phyloP scores from a whole-genome alignment of 2,888 invertebrate species.

The Himalopsyche kuldschensis region DNA sequence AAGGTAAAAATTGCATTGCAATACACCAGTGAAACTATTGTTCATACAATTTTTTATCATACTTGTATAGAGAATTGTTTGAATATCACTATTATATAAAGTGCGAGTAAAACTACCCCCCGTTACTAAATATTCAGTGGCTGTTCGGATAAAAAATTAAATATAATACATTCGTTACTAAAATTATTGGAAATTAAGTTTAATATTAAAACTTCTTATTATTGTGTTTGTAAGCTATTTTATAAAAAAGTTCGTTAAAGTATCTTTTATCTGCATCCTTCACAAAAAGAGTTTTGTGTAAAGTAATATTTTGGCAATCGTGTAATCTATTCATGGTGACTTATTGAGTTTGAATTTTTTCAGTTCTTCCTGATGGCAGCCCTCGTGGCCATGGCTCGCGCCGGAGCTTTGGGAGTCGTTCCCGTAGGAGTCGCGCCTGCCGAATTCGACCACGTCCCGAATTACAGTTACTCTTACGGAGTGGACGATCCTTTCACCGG shows the following conservation, averaged over 20 bases:
- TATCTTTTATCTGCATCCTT: too few species aligned
- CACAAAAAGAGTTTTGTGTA: too few species aligned
- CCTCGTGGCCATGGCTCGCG: slow-evolving; percentile 48
- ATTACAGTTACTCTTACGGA: slow-evolving; percentile 57
- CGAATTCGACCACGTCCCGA: slow-evolving; percentile 46
- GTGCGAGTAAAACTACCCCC: background rate
- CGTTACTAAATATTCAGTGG: background rate
- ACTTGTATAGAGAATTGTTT: background rate
- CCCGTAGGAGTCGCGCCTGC: slow-evolving; percentile 42
- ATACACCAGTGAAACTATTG: background rate
- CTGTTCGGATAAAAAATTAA: too few species aligned
- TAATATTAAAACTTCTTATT: too few species aligned
- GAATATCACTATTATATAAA: background rate
- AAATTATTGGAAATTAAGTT: too few species aligned
- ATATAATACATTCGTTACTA: too few species aligned
- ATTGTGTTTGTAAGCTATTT: too few species aligned
- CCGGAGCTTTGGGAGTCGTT: slow-evolving; percentile 47
- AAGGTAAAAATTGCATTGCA: slow-evolving; percentile 14
- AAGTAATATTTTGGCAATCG: too few species aligned
- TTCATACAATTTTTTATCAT: background rate
- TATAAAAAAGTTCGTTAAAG: too few species aligned
- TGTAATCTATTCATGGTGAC: background rate
- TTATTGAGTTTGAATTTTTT: slow-evolving; percentile 30
- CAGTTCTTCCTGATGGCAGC: slow-evolving; percentile 52
- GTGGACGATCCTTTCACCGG: slow-evolving; percentile 61